Base-by-base conservation (phyloP, 2,888 invertebrate genomes). In the Apamea monoglypha region DNA sequence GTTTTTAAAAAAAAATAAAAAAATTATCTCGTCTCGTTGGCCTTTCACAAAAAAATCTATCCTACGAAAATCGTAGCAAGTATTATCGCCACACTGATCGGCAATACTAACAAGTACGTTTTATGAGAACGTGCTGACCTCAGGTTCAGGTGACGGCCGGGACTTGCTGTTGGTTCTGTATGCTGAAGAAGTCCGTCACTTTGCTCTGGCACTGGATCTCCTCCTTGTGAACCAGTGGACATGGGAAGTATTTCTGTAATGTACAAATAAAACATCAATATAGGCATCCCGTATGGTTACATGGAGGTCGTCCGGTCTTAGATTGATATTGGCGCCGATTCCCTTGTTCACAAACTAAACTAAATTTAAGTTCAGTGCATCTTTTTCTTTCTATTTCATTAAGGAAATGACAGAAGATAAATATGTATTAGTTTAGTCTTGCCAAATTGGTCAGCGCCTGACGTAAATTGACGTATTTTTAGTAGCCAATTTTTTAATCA, bases 211-310 rank as follows among this genome's bases (percentile, higher is more conserved):
- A 90, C 12, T 91, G 92, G 0, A 92, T 68, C 44, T 95, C 95
- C 44, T 96, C 96, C 74, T 95, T 95, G 84, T 91, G 91, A 21
- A 96, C 93, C 86, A 97, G 90, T 32, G 96, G 96, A 63, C 96
- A 97, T 3, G 96, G 95, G 88, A 97, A 97, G 89, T 94, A 95
- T 89, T 96, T 96, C 97, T 97, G 93, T 14, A 90, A 92, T 56
- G 14, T 25, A 66, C 36, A 53, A 61, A 67, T 3, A 36, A 36
- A 44, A 36, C 21, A 29, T 29, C 16, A 29, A 61, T 29, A 61
- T 61, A 16, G 16, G 16, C 16, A 61, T 61, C 8, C 7, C 29
- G 6, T 25, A 59, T 12, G n/a, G 2, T 59, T 59, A n/a, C 61
- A n/a, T 61, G 59, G 2, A 61, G 4, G 14, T n/a, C 12, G n/a